Conservation (phyloP, 1,140 invertebrate genomes). For the Zaprionus lachaisei region DNA sequence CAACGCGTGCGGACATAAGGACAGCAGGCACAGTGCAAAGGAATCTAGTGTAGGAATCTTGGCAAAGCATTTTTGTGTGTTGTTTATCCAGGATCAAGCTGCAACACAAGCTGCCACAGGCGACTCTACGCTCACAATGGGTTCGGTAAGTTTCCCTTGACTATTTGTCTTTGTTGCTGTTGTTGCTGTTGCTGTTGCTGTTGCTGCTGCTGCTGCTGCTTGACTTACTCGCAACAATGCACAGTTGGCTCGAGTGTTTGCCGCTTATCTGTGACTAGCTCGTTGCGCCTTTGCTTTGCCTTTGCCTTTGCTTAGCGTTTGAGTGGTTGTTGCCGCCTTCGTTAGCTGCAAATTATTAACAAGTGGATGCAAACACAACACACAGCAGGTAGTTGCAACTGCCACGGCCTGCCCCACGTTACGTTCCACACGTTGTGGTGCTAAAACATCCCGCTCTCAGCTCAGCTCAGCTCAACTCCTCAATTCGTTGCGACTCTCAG, state of each 20-base stretch:
- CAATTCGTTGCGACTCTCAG: conserved; percentile 55
- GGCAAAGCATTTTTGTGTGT: too few species aligned
- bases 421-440: conserved; percentile 42
- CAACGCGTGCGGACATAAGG: conserved; percentile 55
- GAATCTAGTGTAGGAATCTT: not conserved
- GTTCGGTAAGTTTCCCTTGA: conserved; percentile 18
- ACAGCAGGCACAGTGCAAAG: not conserved
- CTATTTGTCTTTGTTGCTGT: not conserved
- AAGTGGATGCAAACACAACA: conserved; percentile 70
- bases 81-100: not conserved
- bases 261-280: conserved; percentile 24
- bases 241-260: conserved; percentile 17
- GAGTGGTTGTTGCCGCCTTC: conserved; percentile 66
- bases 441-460: conserved; percentile 29
- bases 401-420: conserved; percentile 16
- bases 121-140: conserved; percentile 13
- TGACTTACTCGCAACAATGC: conserved; percentile 30
- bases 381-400: conserved; percentile 39
- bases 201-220: conserved; percentile 17
- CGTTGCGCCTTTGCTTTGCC: conserved; percentile 32
- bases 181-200: not conserved
- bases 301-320: not conserved
- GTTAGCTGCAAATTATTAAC: conserved; percentile 77
- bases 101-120: not conserved
- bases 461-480: conserved; percentile 6